Evolutionary conservation across 1,140 invertebrate genomes (phyloP).

Genomic region (Hyphantria cunea): DNA sequence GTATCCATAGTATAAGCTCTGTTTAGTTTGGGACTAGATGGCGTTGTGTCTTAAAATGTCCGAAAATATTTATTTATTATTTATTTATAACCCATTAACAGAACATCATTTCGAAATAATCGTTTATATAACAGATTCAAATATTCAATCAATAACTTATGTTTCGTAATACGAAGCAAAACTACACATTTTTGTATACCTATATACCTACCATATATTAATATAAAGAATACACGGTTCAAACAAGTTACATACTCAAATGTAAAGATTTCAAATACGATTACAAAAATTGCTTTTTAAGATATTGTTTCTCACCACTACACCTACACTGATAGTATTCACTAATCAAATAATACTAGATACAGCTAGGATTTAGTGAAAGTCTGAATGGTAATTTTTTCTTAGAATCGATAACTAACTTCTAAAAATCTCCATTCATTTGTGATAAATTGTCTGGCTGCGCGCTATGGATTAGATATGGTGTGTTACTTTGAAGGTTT

Average conservation of each 20-base stretch:
- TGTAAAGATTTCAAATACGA: neutral
- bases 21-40: too few species aligned
- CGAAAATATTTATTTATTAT: too few species aligned
- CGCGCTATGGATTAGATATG: neutral
- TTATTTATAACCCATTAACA: too few species aligned
- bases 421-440: neutral
- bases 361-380: neutral
- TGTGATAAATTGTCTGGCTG: neutral
- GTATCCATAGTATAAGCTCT: too few species aligned
- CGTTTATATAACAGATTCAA: too few species aligned
- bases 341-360: neutral
- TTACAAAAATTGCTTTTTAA: neutral
- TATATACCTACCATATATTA: too few species aligned
- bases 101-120: too few species aligned
- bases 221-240: too few species aligned
- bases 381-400: neutral
- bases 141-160: too few species aligned
- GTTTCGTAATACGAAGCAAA: too few species aligned
- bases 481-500: conserved; percentile 11
- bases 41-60: too few species aligned
- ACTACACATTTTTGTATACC: too few species aligned
- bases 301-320: neutral
- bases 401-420: neutral
- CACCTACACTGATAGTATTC: neutral
- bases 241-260: neutral